These are phyloP conservation scores for Centropyge bicolor DNA, from an alignment of 2,797 vertebrate species.

Conservation along the genomic window DNA sequence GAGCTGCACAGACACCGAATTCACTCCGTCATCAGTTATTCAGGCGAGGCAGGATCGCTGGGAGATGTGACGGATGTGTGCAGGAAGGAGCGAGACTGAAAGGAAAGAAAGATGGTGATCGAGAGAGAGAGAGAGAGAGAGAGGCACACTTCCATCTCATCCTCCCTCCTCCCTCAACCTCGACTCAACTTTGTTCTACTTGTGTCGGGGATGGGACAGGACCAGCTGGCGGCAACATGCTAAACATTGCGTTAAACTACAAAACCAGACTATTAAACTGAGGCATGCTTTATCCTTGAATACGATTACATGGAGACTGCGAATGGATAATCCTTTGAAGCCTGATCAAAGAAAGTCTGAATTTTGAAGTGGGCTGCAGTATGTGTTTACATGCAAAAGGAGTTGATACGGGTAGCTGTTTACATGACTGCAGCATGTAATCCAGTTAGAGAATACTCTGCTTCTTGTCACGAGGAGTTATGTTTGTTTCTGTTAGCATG, in stretches of 20 bases:
- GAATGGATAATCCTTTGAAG: constrained; percentile 74
- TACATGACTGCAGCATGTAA: constrained; percentile 68
- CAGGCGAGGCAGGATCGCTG: constrained; percentile 55
- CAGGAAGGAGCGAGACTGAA: constrained; percentile 34
- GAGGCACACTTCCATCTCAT: constrained; percentile 21
- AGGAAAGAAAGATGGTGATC: constrained; percentile 19
- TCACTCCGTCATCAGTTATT: constrained; percentile 66
- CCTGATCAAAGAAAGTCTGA: constrained; percentile 73
- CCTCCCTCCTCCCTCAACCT: constrained; percentile 26
- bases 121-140: constrained; percentile 33
- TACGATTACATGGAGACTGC: constrained; percentile 62
- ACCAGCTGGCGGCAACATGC: constrained; percentile 40
- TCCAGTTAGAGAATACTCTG: constrained; percentile 58
- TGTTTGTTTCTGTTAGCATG: constrained; percentile 18
- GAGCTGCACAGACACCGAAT: constrained; percentile 44
- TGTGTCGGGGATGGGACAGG: constrained; percentile 26
- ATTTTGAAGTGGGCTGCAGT: constrained; percentile 57
- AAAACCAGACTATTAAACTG: constrained; percentile 57
- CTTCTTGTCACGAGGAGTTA: constrained; percentile 32
- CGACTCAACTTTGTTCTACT: constrained; percentile 41
- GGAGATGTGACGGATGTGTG: constrained; percentile 61
- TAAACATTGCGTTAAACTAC: constrained; percentile 39
- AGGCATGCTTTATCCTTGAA: constrained; percentile 56
- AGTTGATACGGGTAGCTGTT: constrained; percentile 62
- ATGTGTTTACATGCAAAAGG: constrained; percentile 61